phyloP scores from a whole-genome alignment of 2,797 vertebrate genomes.

The Chiroxiphia lanceolata region DNA sequence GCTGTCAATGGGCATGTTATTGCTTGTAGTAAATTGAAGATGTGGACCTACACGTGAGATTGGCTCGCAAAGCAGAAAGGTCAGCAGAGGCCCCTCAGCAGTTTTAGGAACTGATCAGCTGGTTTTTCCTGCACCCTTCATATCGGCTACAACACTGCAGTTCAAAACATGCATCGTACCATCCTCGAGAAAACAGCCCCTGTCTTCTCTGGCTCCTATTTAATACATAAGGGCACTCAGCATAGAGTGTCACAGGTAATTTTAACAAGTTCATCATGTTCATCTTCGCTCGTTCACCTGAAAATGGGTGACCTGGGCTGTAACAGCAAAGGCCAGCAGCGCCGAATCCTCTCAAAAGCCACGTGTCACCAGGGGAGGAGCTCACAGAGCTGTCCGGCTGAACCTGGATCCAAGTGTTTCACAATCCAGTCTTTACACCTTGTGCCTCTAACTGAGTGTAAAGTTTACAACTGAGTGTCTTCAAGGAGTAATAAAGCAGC shows the following conservation, averaged over 20 bases:
- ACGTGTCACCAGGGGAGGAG: neutral
- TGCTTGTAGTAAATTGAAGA: conserved; percentile 12
- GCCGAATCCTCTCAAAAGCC: neutral
- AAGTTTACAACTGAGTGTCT: neutral
- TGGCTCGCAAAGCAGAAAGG: neutral
- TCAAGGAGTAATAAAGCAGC: neutral
- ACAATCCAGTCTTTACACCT: neutral
- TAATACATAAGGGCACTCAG: neutral
- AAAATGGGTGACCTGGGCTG: neutral
- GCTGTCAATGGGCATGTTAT: neutral
- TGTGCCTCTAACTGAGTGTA: neutral
- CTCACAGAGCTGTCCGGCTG: neutral
- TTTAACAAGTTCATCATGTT: neutral
- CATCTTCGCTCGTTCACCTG: rapidly evolving
- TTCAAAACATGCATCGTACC: rapidly evolving
- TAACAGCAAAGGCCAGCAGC: neutral
- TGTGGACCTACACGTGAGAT: neutral
- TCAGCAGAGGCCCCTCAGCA: neutral
- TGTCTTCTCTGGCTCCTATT: neutral
- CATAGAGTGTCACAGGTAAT: neutral
- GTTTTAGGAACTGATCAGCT: neutral
- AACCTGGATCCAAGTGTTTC: neutral
- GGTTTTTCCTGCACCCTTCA: neutral
- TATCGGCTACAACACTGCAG: neutral
- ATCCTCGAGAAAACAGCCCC: neutral